Conservation (phyloP, 2,113 vertebrate genomes). For the Oplegnathus fasciatus region DNA sequence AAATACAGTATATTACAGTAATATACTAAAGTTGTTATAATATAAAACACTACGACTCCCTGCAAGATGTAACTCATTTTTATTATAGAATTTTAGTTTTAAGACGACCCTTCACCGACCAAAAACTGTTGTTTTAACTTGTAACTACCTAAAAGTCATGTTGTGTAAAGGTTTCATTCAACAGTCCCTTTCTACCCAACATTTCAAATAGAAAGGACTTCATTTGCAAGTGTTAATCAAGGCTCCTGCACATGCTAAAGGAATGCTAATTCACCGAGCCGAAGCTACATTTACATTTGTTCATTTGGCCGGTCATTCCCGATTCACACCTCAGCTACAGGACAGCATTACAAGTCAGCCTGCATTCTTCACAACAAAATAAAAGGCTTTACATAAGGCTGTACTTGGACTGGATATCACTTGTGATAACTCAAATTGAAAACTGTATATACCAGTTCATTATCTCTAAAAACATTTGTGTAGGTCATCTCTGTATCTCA, state of each 20-base stretch:
- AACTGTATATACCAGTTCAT: background rate
- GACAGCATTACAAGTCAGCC: background rate
- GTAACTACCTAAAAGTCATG: background rate
- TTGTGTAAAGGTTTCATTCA: background rate
- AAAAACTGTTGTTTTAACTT: background rate
- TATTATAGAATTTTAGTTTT: background rate
- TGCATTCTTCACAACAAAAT: background rate
- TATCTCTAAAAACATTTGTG: background rate
- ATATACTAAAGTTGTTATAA: no score
- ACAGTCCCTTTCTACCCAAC: background rate
- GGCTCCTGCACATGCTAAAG: conserved; percentile 4
- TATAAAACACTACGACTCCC: background rate
- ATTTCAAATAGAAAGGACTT: background rate
- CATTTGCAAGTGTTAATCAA: conserved; percentile 23
- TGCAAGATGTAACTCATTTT: background rate
- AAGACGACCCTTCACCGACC: background rate
- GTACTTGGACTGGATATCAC: background rate
- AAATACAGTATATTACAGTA: no score
- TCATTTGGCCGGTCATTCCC: background rate
- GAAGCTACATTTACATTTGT: conserved; percentile 14
- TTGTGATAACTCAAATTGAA: fast-evolving
- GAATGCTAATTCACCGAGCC: conserved; percentile 2
- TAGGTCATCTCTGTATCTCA: background rate
- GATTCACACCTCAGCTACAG: background rate
- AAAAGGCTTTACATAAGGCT: background rate